Conservation (phyloP, 2,113 vertebrate genomes). For the Phylloscopus whistleri region DNA sequence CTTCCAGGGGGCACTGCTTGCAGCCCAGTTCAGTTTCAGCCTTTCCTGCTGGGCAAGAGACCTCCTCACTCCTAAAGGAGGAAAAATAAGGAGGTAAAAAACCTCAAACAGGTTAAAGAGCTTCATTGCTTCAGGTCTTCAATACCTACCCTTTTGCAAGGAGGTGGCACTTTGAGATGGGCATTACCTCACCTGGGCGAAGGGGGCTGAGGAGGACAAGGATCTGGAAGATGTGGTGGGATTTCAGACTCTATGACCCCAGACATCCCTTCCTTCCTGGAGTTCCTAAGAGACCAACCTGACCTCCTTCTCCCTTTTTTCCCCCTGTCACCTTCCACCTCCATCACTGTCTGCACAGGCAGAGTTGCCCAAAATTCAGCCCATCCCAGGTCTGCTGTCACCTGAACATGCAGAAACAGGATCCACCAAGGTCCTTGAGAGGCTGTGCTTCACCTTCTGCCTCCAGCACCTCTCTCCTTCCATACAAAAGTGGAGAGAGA, state of each 20-base stretch:
- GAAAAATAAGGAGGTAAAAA: not conserved
- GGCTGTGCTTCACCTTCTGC: not conserved
- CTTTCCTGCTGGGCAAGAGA: not conserved
- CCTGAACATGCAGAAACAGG: not conserved
- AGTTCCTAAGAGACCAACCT: not conserved
- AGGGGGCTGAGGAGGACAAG: fast-evolving
- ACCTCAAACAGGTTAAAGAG: not conserved
- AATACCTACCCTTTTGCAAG: not conserved
- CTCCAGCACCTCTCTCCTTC: not conserved
- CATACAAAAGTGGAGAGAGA: not conserved
- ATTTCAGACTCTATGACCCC: not conserved
- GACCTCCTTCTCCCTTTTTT: not conserved
- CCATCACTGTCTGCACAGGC: not conserved
- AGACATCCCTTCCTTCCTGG: not conserved
- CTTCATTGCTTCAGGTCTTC: not conserved
- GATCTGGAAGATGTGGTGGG: not conserved
- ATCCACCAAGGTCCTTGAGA: not conserved
- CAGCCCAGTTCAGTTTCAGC: not conserved
- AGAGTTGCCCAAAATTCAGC: not conserved
- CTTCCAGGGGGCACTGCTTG: not conserved
- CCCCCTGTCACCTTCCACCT: not conserved
- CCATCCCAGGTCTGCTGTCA: not conserved
- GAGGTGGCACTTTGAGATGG: not conserved
- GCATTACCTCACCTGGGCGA: not conserved
- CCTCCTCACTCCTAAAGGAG: not conserved